Evolutionary conservation across 2,797 vertebrate species (phyloP), one percentile per base, ranked within the genome.

Genomic region (Sciurus vulgaris): DNA sequence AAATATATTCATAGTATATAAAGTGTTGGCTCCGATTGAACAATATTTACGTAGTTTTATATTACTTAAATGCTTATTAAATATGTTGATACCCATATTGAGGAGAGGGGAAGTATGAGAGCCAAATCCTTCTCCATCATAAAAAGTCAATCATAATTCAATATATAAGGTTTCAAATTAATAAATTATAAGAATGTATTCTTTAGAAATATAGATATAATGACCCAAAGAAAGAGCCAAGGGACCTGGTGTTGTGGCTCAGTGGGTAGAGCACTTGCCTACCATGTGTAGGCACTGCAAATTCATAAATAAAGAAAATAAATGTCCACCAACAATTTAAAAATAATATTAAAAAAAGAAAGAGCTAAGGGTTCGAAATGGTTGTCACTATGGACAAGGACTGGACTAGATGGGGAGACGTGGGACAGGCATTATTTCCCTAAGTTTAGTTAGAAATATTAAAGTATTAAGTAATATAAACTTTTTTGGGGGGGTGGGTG

Each of bases 161-260:
- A 20, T 54, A 54, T 54, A 22, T 56, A 56, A 51, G 54, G 20
- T 56, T 56, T 56, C 22, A 7, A 22, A 63, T 88, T 93, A 67
- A 51, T 79, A 86, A 69, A 65, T 56, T 44, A 6, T 74, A 93
- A 85, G 54, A 56, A 30, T 41, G 33, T 41, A 81, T 85, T 86
- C 38, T 86, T 81, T 67, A 85, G 84, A 96, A 91, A 91, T 63
- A 76, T 1, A 18, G 54, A 76, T 70, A 26, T 87, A 54, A 41
- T 18, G 76, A 83, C 3, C 26, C 41, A 89, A 54, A 93, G 49
- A 54, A 86, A 69, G 10, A 72, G 54, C 33, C 38, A 74, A n/a
- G 44, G 69, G 33, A 47, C 9, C 7, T 47, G 44, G 44, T 7
- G 44, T 47, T 7, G 7, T 7, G 44, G 44, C 44, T 47, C 44